Percentiles rank a stretch among this genome's conserved stretches.
These are phyloP conservation scores for Notiomystis cincta DNA, from an alignment of 2,113 vertebrate genomes.

Conservation along the genomic window DNA sequence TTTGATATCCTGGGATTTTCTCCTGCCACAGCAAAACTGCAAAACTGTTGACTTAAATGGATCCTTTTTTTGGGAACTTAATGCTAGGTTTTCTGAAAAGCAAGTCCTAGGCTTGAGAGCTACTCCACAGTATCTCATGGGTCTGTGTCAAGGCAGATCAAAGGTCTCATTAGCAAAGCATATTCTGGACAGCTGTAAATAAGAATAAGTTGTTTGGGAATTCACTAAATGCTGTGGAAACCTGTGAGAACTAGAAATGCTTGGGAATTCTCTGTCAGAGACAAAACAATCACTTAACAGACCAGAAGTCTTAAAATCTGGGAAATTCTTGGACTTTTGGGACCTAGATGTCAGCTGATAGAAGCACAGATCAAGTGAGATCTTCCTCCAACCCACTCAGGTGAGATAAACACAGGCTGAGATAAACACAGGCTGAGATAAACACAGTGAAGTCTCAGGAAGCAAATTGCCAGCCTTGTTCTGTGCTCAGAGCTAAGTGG, in stretches of 20 bases:
- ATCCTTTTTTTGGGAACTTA: background rate
- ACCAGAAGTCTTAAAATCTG: background rate
- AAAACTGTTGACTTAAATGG: background rate
- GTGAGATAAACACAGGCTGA: background rate
- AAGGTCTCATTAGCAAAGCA: background rate
- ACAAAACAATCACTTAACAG: background rate
- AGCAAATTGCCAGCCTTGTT: background rate
- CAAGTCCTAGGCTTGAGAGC: background rate
- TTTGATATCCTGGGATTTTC: background rate
- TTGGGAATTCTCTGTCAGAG: background rate
- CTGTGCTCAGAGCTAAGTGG: background rate
- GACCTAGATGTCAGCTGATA: background rate
- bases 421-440: background rate
- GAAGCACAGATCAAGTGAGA: background rate
- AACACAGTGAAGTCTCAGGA: background rate
- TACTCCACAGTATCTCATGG: background rate
- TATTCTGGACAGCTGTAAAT: background rate
- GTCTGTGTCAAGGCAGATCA: background rate
- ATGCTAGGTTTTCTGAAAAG: background rate
- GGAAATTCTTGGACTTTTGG: background rate
- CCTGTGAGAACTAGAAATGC: background rate
- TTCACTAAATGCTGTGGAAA: background rate
- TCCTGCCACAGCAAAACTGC: background rate
- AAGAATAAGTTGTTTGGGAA: background rate
- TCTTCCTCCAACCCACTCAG: background rate